Percentiles rank a stretch among this genome's conserved stretches.
phyloP scores from a whole-genome alignment of 2,113 vertebrate species.

The Equus quagga region DNA sequence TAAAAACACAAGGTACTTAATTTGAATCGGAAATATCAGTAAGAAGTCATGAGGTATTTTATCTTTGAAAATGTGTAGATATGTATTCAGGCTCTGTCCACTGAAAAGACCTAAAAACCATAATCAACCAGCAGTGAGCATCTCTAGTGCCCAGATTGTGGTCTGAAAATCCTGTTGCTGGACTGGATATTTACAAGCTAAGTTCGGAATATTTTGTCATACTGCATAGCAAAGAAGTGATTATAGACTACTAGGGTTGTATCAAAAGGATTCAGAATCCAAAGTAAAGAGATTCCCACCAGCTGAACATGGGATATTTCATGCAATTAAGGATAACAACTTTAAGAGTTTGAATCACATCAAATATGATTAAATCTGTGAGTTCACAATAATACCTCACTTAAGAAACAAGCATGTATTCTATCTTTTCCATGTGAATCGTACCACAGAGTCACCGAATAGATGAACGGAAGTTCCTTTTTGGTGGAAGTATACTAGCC shows the following conservation, averaged over 20 bases:
- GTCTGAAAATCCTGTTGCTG: conserved; percentile 42
- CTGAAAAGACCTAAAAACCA: not conserved
- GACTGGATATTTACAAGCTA: not conserved
- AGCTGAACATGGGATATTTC: not conserved
- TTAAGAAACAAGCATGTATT: not conserved
- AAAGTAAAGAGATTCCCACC: conserved; percentile 11
- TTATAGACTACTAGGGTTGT: not conserved
- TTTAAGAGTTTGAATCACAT: not conserved
- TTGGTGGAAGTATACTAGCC: not conserved
- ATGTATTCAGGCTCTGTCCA: not conserved
- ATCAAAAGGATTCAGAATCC: conserved; percentile 8
- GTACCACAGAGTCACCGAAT: not conserved
- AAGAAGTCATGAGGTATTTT: not conserved
- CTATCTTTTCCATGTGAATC: not conserved
- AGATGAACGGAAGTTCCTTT: not conserved
- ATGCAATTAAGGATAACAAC: not conserved
- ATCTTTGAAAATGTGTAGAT: not conserved
- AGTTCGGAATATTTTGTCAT: not conserved
- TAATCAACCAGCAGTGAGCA: not conserved
- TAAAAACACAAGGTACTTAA: not conserved
- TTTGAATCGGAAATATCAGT: not conserved
- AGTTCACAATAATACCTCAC: not conserved
- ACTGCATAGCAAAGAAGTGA: not conserved
- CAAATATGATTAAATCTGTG: not conserved
- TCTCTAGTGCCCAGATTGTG: not conserved